Conservation (phyloP, 2,113 vertebrate genomes). For the zebrafish (Danio rerio) region GRCz12tu NC_133185.1:43675501-43676000, state of each 20-base stretch:
- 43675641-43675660: not conserved
- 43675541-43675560: no score
- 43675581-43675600: no score
- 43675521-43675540: no score
- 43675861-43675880: not conserved
- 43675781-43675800: not conserved
- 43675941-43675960: not conserved
- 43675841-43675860: not conserved
- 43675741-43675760: not conserved
- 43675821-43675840: not conserved
- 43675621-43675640: conserved; percentile 17
- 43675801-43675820: not conserved
- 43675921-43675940: not conserved
- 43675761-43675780: not conserved
- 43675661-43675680: not conserved
- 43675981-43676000: no score
- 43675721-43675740: not conserved
- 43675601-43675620: not conserved
- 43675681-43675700: not conserved
- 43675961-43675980: not conserved
- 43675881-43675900: not conserved
- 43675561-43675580: no score
- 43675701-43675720: not conserved
- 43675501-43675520: no score
- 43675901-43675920: not conserved